Base-by-base conservation (phyloP, 2,797 vertebrate genomes). In the Tauraco hartlaubi region DNA sequence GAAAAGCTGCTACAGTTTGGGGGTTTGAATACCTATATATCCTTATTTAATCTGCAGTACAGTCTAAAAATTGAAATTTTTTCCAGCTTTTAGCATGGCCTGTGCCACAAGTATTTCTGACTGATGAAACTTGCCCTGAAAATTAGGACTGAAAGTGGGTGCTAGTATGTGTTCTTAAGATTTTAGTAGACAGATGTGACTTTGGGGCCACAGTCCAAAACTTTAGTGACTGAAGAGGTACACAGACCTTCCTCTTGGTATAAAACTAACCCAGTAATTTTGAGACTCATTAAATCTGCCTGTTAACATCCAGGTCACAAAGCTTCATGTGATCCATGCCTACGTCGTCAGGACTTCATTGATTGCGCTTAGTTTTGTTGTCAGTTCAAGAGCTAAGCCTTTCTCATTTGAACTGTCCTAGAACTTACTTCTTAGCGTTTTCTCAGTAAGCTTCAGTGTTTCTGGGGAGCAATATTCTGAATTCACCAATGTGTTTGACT, bases 281-380 rank as follows among this genome's bases (percentile, higher is more conserved):
- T 75, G 54, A 68, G n/a, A 12, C 35, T 73, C 44, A 22, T 54
- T 64, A 81, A 78, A 56, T 25, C 31, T 48, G 9, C 19, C 17
- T 26, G 18, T 66, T 76, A 74, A 55, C 22, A 43, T 66, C n/a
- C 21, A 17, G 33, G 71, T 44, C 62, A 61, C 29, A 61, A 58
- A 76, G 20, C 23, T 58, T 68, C 18, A 0, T 10, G 4, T 54
- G 28, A 76, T 26, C 25, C 6, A 9, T 49, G 10, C n/a, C 23
- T 63, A 1, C 1, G 0, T 66, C 5, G 1, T n/a, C 51, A 23
- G 18, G 77, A 62, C 23, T 55, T 82, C 0, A 1, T 9, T 75
- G 77, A 4, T 11, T 39, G 35, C 63, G 18, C 22, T 72, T 71
- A 25, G 29, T 87, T 81, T 81, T 85, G 8, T 62, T 29, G 25